Base-by-base conservation (phyloP, 1,140 invertebrate genomes). In the Panulirus ornatus region DNA sequence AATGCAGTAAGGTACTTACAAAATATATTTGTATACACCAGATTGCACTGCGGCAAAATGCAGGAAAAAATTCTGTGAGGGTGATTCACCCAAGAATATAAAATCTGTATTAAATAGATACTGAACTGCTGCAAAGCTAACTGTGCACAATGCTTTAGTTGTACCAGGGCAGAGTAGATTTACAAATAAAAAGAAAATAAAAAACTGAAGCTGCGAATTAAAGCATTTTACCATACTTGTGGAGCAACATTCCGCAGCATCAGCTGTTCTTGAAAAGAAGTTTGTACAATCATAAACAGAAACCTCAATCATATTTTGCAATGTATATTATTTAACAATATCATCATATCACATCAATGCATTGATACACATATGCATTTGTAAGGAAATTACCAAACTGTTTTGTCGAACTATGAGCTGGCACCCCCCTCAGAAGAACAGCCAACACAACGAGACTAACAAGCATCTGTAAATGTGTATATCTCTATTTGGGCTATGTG, bases 221-320 rank as follows among this genome's bases (percentile, higher is more conserved):
- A 22, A 66, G n/a, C n/a, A 27, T 34, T 27, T 14, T 58, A 22
- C 54, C 22, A 9, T 66, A 27, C 58, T 2, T 30, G n/a, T 8
- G 58, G 27, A 66, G n/a, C 27, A 66, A 30, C n/a, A 66, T 66
- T 66, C n/a, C 11, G n/a, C 58, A 66, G n/a, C 58, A 66, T 66
- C 22, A 66, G 6, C 58, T 66, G n/a, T 66, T 66, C 58, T 66
- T 66, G 58, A 58, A 58, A 58, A 16, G n/a, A 66, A 66, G 27
- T 66, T 66, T 66, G 54, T 58, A 58, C 54, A 58, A 58, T 19
- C 19, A 2, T 6, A 58, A 22, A 58, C 54, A 58, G 54, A 19
- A 19, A 58, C 54, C 3, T 58, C 54, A 66, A 8, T n/a, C 27
- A 66, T 22, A 30, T 66, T 6, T 5, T 47, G 5, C 44, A 66